phyloP scores from a whole-genome alignment of 1,140 invertebrate genomes.

The Hycleus phaleratus region DNA sequence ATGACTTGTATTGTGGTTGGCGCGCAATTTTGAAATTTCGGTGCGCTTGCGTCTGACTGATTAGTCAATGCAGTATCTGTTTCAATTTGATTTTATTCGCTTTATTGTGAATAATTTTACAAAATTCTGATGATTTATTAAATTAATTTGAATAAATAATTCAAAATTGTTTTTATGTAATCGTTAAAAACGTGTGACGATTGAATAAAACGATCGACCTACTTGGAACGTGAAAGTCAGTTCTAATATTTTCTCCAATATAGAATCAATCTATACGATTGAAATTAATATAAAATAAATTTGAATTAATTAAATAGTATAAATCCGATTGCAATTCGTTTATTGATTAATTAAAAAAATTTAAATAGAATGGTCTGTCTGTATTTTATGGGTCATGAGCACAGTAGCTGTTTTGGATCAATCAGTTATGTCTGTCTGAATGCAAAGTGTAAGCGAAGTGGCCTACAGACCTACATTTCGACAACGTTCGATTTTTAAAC shows the following conservation, averaged over 20 bases:
- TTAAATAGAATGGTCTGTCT: not conserved
- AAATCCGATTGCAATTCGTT: not conserved
- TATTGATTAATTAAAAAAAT: not conserved
- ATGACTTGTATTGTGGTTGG: too few relatives aligned
- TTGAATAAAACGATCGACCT: conserved; percentile 14
- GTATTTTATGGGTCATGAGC: conserved; percentile 14
- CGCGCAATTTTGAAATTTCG: too few relatives aligned
- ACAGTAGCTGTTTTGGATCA: conserved; percentile 36
- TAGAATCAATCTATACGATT: not conserved
- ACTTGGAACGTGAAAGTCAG: conserved; percentile 26
- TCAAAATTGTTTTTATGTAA: too few relatives aligned
- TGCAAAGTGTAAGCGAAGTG: conserved; percentile 61
- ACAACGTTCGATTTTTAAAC: conserved; percentile 49
- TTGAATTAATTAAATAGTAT: not conserved
- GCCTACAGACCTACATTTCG: conserved; percentile 63
- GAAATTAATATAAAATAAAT: not conserved
- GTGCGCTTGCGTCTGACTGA: too few relatives aligned
- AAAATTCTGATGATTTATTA: too few relatives aligned
- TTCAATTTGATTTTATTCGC: too few relatives aligned
- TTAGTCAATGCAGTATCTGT: too few relatives aligned
- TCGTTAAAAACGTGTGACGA: too few relatives aligned
- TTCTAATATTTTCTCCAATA: not conserved
- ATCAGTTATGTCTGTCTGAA: conserved; percentile 41
- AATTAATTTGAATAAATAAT: too few relatives aligned
- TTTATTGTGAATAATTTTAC: too few relatives aligned